Conservation (phyloP, 2,797 vertebrate genomes). For the Natrix natrix region DNA sequence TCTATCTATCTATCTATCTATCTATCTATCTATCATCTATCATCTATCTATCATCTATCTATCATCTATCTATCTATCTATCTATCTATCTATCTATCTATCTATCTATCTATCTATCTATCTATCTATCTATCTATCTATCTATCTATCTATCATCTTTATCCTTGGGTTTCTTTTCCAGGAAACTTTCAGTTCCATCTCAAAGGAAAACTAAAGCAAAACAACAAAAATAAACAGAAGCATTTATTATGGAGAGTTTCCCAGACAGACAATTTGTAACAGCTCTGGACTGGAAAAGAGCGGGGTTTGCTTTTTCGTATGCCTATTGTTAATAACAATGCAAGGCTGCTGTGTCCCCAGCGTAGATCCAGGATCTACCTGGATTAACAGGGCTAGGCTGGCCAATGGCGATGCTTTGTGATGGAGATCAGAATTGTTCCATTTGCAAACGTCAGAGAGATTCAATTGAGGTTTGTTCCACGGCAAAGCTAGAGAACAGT, state of each 20-base stretch:
- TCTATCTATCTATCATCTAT: too few relatives aligned
- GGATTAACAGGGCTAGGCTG: background rate
- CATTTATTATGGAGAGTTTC: background rate
- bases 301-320: too few relatives aligned
- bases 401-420: background rate
- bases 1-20: too few relatives aligned
- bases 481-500: background rate
- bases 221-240: background rate
- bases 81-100: too few relatives aligned
- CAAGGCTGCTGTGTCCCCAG: background rate
- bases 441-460: background rate
- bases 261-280: constrained; percentile 12
- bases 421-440: background rate
- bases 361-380: background rate
- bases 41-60: too few relatives aligned
- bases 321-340: background rate
- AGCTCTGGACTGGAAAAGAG: background rate
- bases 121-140: too few relatives aligned
- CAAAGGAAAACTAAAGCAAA: background rate
- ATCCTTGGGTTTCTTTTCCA: background rate
- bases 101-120: too few relatives aligned
- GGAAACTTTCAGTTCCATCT: background rate
- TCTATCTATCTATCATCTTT: too few relatives aligned
- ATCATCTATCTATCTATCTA: too few relatives aligned
- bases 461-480: background rate